A percentile compares a stretch with the other conserved stretches of the same genome.
Evolutionary conservation across 2,113 vertebrate genomes (phyloP).

Genomic region (Chionis minor): DNA sequence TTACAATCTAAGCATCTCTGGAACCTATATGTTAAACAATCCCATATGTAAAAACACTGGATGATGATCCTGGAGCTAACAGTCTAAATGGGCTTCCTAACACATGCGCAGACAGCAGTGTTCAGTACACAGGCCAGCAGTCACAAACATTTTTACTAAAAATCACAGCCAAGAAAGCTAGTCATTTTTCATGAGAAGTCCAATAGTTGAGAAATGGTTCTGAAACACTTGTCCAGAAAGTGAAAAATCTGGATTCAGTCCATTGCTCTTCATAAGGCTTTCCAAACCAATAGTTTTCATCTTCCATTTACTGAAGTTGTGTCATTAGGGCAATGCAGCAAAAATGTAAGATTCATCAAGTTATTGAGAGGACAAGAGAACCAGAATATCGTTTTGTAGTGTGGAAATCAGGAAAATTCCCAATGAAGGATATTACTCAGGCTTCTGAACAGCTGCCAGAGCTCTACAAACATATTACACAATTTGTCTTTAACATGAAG

Average conservation of each 20-base stretch:
- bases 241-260: background rate
- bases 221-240: background rate
- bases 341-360: background rate
- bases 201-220: background rate
- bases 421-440: background rate
- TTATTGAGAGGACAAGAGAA: background rate
- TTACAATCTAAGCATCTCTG: background rate
- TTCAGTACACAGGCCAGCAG: background rate
- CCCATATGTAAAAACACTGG: background rate
- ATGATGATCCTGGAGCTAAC: background rate
- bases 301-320: background rate
- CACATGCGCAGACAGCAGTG: rapidly evolving
- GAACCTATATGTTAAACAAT: background rate
- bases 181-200: background rate
- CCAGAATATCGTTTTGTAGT: background rate
- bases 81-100: background rate
- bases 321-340: background rate
- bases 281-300: background rate
- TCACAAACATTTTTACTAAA: background rate
- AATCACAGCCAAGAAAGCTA: background rate
- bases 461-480: background rate
- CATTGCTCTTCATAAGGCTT: background rate
- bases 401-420: background rate
- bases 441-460: background rate
- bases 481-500: background rate